Evolutionary conservation across 2,797 vertebrate genomes (phyloP).

Genomic region (Dermochelys coriacea): DNA sequence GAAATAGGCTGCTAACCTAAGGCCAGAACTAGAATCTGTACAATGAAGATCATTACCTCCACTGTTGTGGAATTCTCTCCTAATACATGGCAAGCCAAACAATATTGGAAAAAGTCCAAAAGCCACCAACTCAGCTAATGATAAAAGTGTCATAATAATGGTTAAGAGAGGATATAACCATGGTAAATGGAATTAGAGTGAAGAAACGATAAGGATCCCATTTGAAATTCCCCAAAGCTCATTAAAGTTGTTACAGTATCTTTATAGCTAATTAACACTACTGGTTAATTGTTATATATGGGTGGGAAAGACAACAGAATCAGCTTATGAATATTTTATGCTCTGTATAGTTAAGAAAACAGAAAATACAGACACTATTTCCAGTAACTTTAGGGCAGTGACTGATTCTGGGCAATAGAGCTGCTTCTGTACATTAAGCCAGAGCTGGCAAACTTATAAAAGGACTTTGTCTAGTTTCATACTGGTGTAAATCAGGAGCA

Average conservation of each 20-base stretch:
- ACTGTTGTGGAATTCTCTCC: neutral
- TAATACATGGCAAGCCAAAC: neutral
- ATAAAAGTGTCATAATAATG: neutral
- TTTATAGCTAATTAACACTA: neutral
- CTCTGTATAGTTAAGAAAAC: neutral
- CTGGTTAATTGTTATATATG: neutral
- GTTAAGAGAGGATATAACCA: neutral
- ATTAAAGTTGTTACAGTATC: neutral
- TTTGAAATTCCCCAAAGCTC: neutral
- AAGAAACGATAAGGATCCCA: neutral
- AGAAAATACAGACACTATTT: neutral
- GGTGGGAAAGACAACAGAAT: neutral
- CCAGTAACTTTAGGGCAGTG: neutral
- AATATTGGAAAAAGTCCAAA: neutral
- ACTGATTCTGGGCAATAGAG: neutral
- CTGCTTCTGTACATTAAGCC: neutral
- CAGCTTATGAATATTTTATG: neutral
- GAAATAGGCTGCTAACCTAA: accelerated
- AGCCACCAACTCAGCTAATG: neutral
- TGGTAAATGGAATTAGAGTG: neutral
- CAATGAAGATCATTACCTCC: neutral
- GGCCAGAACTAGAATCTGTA: too few relatives aligned
- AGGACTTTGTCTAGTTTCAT: neutral
- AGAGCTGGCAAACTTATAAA: neutral
- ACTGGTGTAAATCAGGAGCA: neutral